phyloP scores from a whole-genome alignment of 2,113 vertebrate species.

The Zingel zingel region DNA sequence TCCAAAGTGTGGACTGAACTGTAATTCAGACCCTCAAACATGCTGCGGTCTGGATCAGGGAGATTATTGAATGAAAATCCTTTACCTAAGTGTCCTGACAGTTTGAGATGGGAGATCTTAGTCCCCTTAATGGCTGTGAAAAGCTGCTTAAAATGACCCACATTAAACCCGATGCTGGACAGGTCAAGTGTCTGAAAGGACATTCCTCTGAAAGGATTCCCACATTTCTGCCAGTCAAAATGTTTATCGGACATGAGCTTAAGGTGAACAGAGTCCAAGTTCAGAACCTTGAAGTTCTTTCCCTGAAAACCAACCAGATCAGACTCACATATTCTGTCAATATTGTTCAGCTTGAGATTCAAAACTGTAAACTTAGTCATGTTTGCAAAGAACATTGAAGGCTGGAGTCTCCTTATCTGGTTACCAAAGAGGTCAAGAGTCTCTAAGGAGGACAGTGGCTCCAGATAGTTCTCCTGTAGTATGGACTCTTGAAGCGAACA shows the following conservation, averaged over 20 bases:
- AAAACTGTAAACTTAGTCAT: conserved; percentile 83
- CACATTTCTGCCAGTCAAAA: conserved; percentile 86
- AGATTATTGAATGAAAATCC: conserved; percentile 86
- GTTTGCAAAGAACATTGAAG: conserved; percentile 87
- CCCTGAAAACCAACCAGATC: conserved; percentile 87
- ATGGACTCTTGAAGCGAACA: conserved; percentile 84
- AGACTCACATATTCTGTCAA: conserved; percentile 85
- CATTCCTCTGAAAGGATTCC: conserved; percentile 88
- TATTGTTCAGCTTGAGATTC: conserved; percentile 82
- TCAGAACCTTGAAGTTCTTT: conserved; percentile 83
- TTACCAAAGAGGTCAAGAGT: conserved; percentile 85
- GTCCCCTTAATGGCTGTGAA: conserved; percentile 85
- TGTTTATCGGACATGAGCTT: neutral
- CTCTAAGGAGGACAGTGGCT: conserved; percentile 86
- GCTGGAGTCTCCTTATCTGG: conserved; percentile 80
- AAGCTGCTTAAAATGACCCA: conserved; percentile 63
- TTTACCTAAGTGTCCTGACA: conserved; percentile 83
- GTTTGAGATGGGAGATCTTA: conserved; percentile 78
- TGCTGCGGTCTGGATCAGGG: conserved; percentile 85
- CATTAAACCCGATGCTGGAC: conserved; percentile 77
- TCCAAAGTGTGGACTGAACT: conserved; percentile 82
- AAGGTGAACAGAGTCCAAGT: conserved; percentile 69
- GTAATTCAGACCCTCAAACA: conserved; percentile 84
- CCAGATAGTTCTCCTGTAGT: conserved; percentile 84
- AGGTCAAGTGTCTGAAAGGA: conserved; percentile 83